These are phyloP conservation scores for Hippopotamyrus pictus DNA, from an alignment of 2,797 vertebrate species.

Conservation along the genomic window DNA sequence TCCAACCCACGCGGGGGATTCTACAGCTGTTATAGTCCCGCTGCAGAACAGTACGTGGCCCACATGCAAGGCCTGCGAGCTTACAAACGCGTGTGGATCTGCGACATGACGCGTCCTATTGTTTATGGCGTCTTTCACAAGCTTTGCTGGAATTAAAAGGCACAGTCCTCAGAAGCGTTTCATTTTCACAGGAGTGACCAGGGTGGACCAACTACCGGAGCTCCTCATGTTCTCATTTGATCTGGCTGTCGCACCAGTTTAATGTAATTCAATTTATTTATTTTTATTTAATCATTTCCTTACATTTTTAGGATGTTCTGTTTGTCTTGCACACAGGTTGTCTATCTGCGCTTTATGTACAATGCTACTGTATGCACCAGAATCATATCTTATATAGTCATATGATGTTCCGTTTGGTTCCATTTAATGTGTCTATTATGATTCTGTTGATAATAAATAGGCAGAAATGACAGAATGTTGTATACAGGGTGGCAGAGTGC, in stretches of 20 bases:
- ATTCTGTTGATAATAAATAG: background rate
- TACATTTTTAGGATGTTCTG: background rate
- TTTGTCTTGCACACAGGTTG: background rate
- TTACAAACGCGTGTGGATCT: background rate
- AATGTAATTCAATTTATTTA: background rate
- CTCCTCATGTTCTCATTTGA: background rate
- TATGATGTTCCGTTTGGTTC: background rate
- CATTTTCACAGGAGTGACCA: background rate
- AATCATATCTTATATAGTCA: background rate
- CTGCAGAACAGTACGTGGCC: background rate
- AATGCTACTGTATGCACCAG: background rate
- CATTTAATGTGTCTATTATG: background rate
- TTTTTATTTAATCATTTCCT: background rate
- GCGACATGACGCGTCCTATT: background rate
- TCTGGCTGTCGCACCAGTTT: background rate
- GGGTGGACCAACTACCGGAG: background rate
- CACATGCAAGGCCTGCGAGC: background rate
- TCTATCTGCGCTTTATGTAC: background rate
- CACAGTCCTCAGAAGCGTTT: background rate
- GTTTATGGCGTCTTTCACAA: background rate
- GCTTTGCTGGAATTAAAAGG: background rate
- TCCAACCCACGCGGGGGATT: background rate
- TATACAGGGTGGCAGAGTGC: background rate
- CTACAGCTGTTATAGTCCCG: background rate
- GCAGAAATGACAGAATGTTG: background rate